Conservation (phyloP, 2,113 vertebrate species). For the Saguinus imperator region DNA sequence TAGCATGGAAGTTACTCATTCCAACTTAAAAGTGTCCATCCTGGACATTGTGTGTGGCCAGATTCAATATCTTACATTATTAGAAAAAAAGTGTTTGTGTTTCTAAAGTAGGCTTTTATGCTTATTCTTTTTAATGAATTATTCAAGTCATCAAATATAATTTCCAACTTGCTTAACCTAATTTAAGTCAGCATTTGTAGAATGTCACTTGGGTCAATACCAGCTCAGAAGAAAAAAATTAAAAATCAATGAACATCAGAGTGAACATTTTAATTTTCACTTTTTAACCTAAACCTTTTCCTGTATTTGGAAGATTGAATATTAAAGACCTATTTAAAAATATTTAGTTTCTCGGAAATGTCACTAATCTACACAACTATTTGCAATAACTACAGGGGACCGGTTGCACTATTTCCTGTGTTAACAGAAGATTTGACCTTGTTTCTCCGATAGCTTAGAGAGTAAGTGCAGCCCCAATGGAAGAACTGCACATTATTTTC, state of each 20-base stretch:
- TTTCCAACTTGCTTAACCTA: constrained; percentile 65
- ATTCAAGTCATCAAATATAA: constrained; percentile 57
- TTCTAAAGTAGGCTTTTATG: constrained; percentile 49
- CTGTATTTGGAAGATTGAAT: neutral
- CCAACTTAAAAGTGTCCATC: constrained; percentile 15
- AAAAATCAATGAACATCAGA: constrained; percentile 70
- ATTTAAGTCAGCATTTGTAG: constrained; percentile 63
- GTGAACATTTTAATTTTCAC: constrained; percentile 46
- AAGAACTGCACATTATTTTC: neutral
- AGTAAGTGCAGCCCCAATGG: neutral
- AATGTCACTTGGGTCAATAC: constrained; percentile 57
- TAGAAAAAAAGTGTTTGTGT: constrained; percentile 44
- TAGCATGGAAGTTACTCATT: constrained; percentile 47
- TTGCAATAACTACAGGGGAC: neutral
- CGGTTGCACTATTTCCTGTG: neutral
- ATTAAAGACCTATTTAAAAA: constrained; percentile 32
- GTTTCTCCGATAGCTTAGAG: constrained; percentile 1
- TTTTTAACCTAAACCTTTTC: constrained; percentile 53
- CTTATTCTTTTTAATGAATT: constrained; percentile 59
- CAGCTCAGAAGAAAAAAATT: constrained; percentile 67
- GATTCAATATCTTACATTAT: constrained; percentile 23
- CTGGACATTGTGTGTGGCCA: neutral
- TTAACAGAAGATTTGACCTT: constrained; percentile 24
- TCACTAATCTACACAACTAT: neutral
- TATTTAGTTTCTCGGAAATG: constrained; percentile 30